phyloP scores from a whole-genome alignment of 35 echinoderm and acorn worm genomes.

The Chiridota heheva region DNA sequence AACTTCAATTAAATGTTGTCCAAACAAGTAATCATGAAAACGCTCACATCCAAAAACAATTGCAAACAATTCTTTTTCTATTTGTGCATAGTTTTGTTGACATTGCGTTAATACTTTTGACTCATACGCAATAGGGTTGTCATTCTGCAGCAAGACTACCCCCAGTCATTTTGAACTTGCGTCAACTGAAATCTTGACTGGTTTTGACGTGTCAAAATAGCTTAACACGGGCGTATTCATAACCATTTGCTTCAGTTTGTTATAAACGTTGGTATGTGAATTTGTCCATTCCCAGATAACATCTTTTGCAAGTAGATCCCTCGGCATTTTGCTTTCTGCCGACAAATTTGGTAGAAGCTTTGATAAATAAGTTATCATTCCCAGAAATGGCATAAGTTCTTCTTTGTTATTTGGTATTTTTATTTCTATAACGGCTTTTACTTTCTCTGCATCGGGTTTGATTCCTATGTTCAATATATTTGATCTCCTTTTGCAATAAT shows the following conservation, averaged over 20 bases:
- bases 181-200: constrained; percentile 9
- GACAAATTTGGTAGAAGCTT: neutral
- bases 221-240: constrained; percentile 6
- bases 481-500: constrained; percentile 3
- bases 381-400: neutral
- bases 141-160: constrained; percentile 17
- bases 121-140: constrained; percentile 21
- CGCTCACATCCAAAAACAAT: constrained; percentile 28
- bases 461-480: constrained; percentile 35
- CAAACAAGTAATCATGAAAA: constrained; percentile 51
- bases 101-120: constrained; percentile 17
- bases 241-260: neutral
- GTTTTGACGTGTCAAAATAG: constrained; percentile 23
- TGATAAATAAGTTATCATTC: constrained; percentile 19
- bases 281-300: neutral
- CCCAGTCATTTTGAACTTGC: neutral
- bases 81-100: constrained; percentile 37
- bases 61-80: constrained; percentile 44
- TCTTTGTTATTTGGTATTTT: neutral
- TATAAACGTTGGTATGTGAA: constrained; percentile 2
- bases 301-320: neutral
- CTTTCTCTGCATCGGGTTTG: constrained; percentile 8
- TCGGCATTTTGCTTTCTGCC: neutral
- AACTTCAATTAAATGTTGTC: constrained; percentile 2
- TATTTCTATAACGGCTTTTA: neutral